phyloP scores from a whole-genome alignment of 2,888 invertebrate genomes.

The Rhagonycha fulva region DNA sequence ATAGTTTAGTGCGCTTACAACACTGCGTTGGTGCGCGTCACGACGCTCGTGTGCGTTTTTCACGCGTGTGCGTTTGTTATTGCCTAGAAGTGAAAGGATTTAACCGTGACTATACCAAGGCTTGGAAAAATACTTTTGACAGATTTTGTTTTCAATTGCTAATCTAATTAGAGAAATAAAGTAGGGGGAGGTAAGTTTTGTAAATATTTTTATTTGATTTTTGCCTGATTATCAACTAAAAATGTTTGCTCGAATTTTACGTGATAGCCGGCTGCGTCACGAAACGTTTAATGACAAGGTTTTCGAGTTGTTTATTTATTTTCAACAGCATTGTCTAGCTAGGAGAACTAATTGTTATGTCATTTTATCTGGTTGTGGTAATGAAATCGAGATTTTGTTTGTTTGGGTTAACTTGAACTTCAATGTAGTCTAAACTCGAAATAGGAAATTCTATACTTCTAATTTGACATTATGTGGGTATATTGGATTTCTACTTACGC shows the following conservation, averaged over 20 bases:
- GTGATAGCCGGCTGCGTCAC: not conserved
- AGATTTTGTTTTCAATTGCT: not conserved
- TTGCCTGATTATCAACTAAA: not conserved
- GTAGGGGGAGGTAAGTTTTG: not conserved
- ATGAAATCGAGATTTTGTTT: not conserved
- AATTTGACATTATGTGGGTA: not conserved
- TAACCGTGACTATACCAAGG: not conserved
- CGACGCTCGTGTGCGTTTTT: conserved; percentile 8
- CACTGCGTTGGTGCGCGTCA: conserved; percentile 34
- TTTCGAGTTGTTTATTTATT: not conserved
- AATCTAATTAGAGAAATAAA: not conserved
- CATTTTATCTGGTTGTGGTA: not conserved
- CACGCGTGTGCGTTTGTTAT: conserved; percentile 7
- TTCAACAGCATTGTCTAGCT: not conserved
- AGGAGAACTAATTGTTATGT: not conserved
- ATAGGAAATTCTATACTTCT: not conserved
- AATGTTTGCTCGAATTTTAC: not conserved
- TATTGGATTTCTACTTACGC: not conserved
- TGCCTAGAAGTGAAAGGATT: not conserved
- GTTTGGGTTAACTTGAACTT: not conserved
- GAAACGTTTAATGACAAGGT: not conserved
- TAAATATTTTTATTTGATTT: not conserved
- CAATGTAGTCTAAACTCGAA: not conserved
- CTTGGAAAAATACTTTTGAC: not conserved
- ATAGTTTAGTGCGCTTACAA: conserved; percentile 43